Evolutionary conservation across 2,888 invertebrate species (phyloP).

Genomic region (Ernsta delagoae): DNA sequence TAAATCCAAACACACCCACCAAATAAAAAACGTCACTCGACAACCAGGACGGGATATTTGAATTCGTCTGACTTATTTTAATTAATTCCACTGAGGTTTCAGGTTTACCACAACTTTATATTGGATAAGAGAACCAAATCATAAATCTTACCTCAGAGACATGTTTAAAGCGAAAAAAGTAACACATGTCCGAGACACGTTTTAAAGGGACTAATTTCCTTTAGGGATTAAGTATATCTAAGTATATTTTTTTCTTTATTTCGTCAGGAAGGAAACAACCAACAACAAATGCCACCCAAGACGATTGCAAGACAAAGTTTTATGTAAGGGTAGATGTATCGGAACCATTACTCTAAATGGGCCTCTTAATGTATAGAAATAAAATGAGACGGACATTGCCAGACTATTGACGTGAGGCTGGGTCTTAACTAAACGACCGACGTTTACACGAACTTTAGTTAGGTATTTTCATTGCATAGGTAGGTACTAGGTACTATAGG

Average conservation of each 20-base stretch:
- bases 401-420: conserved; percentile 20
- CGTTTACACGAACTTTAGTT: conserved; percentile 20
- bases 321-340: conserved; percentile 26
- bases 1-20: conserved; percentile 66
- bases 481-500: too few species aligned
- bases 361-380: conserved; percentile 19
- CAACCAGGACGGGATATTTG: conserved; percentile 39
- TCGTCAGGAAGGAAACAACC: conserved; percentile 65
- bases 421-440: conserved; percentile 28
- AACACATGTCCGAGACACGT: conserved; percentile 81
- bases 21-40: conserved; percentile 46
- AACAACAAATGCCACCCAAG: conserved; percentile 79
- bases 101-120: conserved; percentile 71
- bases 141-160: conserved; percentile 77
- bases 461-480: too few species aligned
- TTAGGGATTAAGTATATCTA: conserved; percentile 59
- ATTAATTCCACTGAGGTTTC: conserved; percentile 55
- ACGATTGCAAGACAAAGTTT: conserved; percentile 50
- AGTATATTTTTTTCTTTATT: conserved; percentile 67
- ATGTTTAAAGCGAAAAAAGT: conserved; percentile 82
- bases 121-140: conserved; percentile 63
- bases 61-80: conserved; percentile 45
- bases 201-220: conserved; percentile 83
- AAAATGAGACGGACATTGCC: conserved; percentile 27
- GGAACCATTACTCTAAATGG: conserved; percentile 27